Base-by-base conservation (phyloP, 2,888 invertebrate species). In the Lapara coniferarum region DNA sequence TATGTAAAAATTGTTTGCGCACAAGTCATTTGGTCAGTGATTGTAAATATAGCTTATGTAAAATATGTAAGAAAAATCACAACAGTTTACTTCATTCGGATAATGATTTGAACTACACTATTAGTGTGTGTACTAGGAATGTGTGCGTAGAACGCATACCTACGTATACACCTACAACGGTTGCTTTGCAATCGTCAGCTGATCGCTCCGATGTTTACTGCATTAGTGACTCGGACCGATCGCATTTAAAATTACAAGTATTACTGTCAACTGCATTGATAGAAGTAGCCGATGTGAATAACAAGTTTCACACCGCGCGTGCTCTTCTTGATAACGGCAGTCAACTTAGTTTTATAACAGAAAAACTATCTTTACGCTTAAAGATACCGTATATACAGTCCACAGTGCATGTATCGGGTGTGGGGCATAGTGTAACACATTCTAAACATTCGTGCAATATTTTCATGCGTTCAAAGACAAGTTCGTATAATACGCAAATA, bases 321-420 rank as follows among this genome's bases (percentile, higher is more conserved):
- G 72, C 71, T 16, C 58, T 71, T 55, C 68, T 71, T 19, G 73
- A 73, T 52, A 71, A 58, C 16, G 73, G 72, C 2, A 71, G 68
- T 55, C 68, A 66, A n/a, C 49, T 52, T 37, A n/a, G 68, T 58
- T 71, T 71, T 55, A 70, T 72, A 7, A 55, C 68, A 7, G 67
- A 72, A 69, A 30, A 44, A 12, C 63, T 71, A 37, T 71, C 67
- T 51, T 66, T 67, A 16, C 57, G 66, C 55, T 70, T 73, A 67
- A 52, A 70, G 14, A 12, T 69, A 53, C 58, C 71, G 2, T 52
- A 66, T 5, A 57, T 67, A 69, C 69, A 71, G 69, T 71, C 71
- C 71, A 67, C 70, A 13, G 52, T 70, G 49, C 52, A 52, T 8
- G 53, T 70, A 10, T 63, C 30, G 7, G 69, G 72, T n/a, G 69